Percentiles rank a stretch among this genome's conserved stretches.
These are phyloP conservation scores for Thripadectes ignobilis DNA, from an alignment of 2,797 vertebrate species.

Conservation along the genomic window DNA sequence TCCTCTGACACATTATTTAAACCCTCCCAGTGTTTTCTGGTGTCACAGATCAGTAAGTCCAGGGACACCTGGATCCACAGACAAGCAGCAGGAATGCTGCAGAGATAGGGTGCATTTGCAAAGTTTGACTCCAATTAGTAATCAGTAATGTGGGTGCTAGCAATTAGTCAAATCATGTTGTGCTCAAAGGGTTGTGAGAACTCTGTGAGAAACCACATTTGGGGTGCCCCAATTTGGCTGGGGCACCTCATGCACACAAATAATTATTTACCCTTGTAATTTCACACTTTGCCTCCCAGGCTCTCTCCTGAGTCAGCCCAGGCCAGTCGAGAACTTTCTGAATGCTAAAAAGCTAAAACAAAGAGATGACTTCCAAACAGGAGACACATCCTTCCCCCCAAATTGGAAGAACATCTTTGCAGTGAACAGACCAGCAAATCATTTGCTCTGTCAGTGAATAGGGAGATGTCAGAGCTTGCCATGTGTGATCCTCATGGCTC, in stretches of 20 bases:
- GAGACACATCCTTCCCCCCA: accelerated
- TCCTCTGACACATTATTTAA: background rate
- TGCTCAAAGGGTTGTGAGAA: background rate
- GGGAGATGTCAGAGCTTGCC: background rate
- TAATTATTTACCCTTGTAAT: background rate
- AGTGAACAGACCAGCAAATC: accelerated
- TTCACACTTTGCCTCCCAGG: background rate
- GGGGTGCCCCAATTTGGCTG: background rate
- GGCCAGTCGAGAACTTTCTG: background rate
- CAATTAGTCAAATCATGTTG: background rate
- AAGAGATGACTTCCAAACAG: background rate
- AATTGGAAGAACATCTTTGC: background rate
- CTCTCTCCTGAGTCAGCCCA: background rate
- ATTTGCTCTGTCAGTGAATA: no score
- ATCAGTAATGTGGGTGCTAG: background rate
- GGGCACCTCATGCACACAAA: background rate
- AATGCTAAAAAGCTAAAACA: background rate
- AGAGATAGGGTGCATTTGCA: background rate
- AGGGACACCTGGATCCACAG: background rate
- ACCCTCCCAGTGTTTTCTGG: background rate
- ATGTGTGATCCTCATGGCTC: background rate
- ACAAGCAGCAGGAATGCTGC: background rate
- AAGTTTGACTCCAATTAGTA: background rate
- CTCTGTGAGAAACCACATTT: background rate
- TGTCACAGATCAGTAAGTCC: background rate